Evolutionary conservation across 2,888 invertebrate genomes (phyloP).

Genomic region (Meteorus colon): DNA sequence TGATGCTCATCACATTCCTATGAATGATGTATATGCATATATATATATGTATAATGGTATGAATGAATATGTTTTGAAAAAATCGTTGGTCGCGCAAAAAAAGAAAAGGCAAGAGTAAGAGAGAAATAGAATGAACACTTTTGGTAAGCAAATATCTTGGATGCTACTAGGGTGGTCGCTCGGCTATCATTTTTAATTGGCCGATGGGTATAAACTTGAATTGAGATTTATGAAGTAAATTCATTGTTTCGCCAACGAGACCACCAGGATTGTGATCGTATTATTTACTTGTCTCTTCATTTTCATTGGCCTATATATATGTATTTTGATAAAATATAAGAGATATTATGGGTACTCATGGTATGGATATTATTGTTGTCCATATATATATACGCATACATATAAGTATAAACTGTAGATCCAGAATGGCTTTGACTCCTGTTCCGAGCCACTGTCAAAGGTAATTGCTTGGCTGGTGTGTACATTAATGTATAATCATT

Average conservation of each 20-base stretch:
- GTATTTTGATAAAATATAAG: background rate
- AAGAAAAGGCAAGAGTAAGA: no score
- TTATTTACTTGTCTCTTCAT: background rate
- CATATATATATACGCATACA: background rate
- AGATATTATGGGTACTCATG: background rate
- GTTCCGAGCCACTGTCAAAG: background rate
- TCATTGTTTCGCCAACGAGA: constrained; percentile 70
- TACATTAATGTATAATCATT: constrained; percentile 14
- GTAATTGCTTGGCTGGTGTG: constrained; percentile 13
- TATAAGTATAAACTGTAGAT: background rate
- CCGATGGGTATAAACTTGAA: constrained; percentile 65
- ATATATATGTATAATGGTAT: no score
- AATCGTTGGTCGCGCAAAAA: no score
- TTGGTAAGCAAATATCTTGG: constrained; percentile 43
- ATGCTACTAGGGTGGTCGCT: constrained; percentile 60
- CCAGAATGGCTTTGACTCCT: background rate
- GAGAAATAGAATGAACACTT: constrained; percentile 38
- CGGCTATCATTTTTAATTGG: constrained; percentile 71
- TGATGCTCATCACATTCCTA: no score
- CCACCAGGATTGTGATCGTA: constrained; percentile 60
- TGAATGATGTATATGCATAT: no score
- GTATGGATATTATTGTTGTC: background rate
- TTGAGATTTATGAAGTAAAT: constrained; percentile 73
- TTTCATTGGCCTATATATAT: background rate
- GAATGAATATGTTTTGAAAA: no score